Evolutionary conservation across 2,797 vertebrate genomes (phyloP).

Genomic region (Enoplosus armatus): DNA sequence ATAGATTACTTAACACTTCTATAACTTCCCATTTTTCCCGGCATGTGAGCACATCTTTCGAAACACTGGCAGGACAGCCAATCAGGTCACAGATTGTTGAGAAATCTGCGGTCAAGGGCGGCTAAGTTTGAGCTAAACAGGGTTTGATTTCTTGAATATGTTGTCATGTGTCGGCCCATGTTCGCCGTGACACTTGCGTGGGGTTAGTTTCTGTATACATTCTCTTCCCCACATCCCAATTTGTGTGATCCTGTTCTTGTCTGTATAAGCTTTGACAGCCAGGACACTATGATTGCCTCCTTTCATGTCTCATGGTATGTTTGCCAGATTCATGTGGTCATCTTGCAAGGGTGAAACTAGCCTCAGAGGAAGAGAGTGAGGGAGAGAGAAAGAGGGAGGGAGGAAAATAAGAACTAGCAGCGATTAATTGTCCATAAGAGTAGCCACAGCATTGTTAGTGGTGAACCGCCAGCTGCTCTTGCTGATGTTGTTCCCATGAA

Average conservation of each 20-base stretch:
- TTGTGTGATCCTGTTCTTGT: conserved; percentile 50
- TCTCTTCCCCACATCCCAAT: conserved; percentile 41
- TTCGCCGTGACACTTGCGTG: background rate
- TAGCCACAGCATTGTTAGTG: conserved; percentile 86
- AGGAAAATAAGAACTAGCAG: conserved; percentile 80
- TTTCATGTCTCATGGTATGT: conserved; percentile 72
- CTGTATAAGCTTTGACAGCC: conserved; percentile 61
- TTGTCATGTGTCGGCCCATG: conserved; percentile 30
- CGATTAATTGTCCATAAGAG: conserved; percentile 86
- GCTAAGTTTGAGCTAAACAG: conserved; percentile 20
- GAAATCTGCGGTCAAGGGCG: conserved; percentile 39
- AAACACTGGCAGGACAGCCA: conserved; percentile 52
- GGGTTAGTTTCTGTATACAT: conserved; percentile 40
- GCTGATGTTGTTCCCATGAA: conserved; percentile 85
- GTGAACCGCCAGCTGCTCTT: conserved; percentile 83
- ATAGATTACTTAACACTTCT: conserved; percentile 34
- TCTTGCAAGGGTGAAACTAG: conserved; percentile 57
- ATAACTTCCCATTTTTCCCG: conserved; percentile 46
- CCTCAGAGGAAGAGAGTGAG: conserved; percentile 57
- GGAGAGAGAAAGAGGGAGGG: conserved; percentile 43
- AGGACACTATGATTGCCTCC: conserved; percentile 56
- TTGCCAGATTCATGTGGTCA: conserved; percentile 74
- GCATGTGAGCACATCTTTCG: conserved; percentile 54
- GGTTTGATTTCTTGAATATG: conserved; percentile 44
- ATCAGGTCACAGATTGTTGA: conserved; percentile 46